Percentiles rank a stretch among this genome's conserved stretches.
These are phyloP conservation scores for Pimephales promelas DNA, from an alignment of 2,113 vertebrate genomes.

Conservation along the genomic window DNA sequence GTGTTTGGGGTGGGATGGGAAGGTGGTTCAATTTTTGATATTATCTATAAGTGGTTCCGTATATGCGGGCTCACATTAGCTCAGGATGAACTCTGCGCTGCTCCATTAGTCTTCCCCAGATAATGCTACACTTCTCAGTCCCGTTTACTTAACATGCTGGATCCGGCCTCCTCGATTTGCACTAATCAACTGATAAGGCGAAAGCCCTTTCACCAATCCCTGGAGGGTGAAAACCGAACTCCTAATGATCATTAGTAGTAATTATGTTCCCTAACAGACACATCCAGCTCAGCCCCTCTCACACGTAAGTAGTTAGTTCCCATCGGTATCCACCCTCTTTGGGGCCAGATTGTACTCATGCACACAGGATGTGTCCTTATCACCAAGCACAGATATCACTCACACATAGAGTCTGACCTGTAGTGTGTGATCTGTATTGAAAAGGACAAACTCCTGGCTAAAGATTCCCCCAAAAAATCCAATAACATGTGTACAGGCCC, in stretches of 20 bases:
- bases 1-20: slow-evolving; percentile 35
- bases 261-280: slow-evolving; percentile 75
- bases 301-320: slow-evolving; percentile 45
- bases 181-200: slow-evolving; percentile 81
- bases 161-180: slow-evolving; percentile 75
- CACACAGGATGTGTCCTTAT: slow-evolving; percentile 47
- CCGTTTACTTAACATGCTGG: slow-evolving; percentile 78
- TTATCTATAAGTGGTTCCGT: slow-evolving; percentile 43
- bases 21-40: slow-evolving; percentile 4
- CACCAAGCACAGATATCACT: slow-evolving; percentile 18
- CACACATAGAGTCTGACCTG: slow-evolving; percentile 61
- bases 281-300: slow-evolving; percentile 61
- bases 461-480: slow-evolving; percentile 54
- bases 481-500: slow-evolving; percentile 69
- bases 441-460: slow-evolving; percentile 51
- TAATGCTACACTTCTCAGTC: slow-evolving; percentile 70
- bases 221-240: slow-evolving; percentile 75
- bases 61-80: slow-evolving; percentile 61
- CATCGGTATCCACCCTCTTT: slow-evolving; percentile 50
- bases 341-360: slow-evolving; percentile 52
- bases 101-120: slow-evolving; percentile 73
- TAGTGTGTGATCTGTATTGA: slow-evolving; percentile 74
- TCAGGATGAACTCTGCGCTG: slow-evolving; percentile 64
- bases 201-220: slow-evolving; percentile 73
- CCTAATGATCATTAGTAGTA: slow-evolving; percentile 82